phyloP scores from a whole-genome alignment of 1,140 invertebrate species.

The Panagrolaimus sp. region DNA sequence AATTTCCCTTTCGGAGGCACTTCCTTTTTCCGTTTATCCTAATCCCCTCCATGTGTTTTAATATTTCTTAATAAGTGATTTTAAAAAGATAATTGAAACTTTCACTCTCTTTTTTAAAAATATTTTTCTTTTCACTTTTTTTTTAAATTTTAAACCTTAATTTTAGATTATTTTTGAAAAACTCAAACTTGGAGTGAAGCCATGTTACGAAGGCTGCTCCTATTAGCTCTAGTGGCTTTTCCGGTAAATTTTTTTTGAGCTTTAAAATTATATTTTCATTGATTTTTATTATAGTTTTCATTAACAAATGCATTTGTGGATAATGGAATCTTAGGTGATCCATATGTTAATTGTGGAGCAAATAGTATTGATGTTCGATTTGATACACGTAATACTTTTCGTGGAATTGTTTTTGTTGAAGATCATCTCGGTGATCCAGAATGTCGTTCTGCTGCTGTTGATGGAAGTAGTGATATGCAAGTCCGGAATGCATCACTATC shows the following conservation, averaged over 20 bases:
- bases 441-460: conserved; percentile 44
- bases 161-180: too few relatives aligned
- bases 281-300: not conserved
- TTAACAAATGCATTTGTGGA: conserved; percentile 22
- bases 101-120: too few relatives aligned
- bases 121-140: too few relatives aligned
- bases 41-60: too few relatives aligned
- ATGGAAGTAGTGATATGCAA: conserved; percentile 22
- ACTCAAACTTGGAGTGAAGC: too few relatives aligned
- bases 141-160: too few relatives aligned
- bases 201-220: not conserved
- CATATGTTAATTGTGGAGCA: conserved; percentile 51
- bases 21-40: too few relatives aligned
- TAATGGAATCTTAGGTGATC: conserved; percentile 52
- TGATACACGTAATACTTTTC: conserved; percentile 50
- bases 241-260: not conserved
- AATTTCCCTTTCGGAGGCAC: too few relatives aligned
- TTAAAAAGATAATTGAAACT: too few relatives aligned
- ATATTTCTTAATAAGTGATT: too few relatives aligned
- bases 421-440: conserved; percentile 49
- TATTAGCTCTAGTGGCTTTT: conserved; percentile 1
- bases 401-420: conserved; percentile 53
- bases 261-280: not conserved
- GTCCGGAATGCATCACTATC: conserved; percentile 46
- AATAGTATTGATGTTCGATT: conserved; percentile 54